These are phyloP conservation scores for Phoenicopterus ruber DNA, from an alignment of 2,113 vertebrate genomes.

Conservation along the genomic window DNA sequence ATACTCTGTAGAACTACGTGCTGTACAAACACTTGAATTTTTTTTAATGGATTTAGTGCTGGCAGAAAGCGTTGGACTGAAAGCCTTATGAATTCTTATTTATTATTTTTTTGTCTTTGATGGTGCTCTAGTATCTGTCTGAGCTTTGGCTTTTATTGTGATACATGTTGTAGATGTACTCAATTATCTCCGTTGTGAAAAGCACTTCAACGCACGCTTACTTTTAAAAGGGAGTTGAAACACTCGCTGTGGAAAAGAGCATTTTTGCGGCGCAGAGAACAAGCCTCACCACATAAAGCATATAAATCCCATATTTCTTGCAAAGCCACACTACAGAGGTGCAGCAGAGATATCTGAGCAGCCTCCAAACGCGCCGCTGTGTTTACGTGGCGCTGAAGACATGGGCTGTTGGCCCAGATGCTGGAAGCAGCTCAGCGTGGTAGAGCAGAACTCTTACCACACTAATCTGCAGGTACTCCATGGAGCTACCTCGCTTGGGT, in stretches of 20 bases:
- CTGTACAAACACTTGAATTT: neutral
- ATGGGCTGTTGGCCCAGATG: rapidly evolving
- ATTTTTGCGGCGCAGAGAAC: neutral
- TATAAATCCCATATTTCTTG: neutral
- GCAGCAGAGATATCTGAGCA: neutral
- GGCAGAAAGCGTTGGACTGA: neutral
- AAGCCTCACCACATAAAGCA: neutral
- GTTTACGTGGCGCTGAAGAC: neutral
- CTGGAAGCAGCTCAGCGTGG: rapidly evolving
- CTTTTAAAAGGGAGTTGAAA: neutral
- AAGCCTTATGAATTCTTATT: neutral
- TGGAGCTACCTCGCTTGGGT: neutral
- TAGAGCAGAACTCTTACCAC: neutral
- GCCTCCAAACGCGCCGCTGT: neutral
- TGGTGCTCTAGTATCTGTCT: neutral
- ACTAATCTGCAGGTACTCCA: neutral
- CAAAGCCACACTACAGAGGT: neutral
- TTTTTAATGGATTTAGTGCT: neutral
- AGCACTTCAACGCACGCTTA: neutral
- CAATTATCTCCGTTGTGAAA: neutral
- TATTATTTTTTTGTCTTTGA: neutral
- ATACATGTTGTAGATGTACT: neutral
- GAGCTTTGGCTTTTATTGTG: conserved; percentile 24
- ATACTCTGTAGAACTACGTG: neutral
- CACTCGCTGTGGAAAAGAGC: neutral